Percentiles rank a stretch among this genome's conserved stretches.
Conservation (phyloP, 2,888 invertebrate genomes). For the Dendrolimus pini region DNA sequence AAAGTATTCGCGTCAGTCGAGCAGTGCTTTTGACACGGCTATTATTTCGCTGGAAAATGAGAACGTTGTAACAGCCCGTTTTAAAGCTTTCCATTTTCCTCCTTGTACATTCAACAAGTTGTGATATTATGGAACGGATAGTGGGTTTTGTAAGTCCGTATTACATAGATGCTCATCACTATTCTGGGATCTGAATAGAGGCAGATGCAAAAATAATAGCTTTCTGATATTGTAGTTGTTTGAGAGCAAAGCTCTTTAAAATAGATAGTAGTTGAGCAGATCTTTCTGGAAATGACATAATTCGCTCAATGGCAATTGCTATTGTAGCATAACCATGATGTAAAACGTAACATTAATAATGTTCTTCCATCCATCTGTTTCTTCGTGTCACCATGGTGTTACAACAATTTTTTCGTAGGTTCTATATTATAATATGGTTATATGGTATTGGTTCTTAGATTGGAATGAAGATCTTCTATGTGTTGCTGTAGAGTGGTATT, state of each 20-base stretch:
- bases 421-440: too few species aligned
- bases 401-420: too few species aligned
- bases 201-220: conserved; percentile 30
- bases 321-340: too few species aligned
- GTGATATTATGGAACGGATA: conserved; percentile 11
- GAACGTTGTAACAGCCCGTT: conserved; percentile 24
- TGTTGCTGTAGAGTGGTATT: too few species aligned
- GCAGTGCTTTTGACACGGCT: conserved; percentile 64
- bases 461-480: too few species aligned
- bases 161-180: conserved; percentile 26
- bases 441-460: too few species aligned
- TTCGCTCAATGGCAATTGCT: too few species aligned
- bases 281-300: too few species aligned
- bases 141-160: conserved; percentile 15
- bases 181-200: conserved; percentile 31
- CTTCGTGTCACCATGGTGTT: too few species aligned
- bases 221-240: conserved; percentile 22
- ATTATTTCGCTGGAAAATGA: conserved; percentile 41
- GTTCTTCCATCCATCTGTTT: too few species aligned
- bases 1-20: conserved; percentile 61
- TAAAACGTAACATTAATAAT: too few species aligned
- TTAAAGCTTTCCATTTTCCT: conserved; percentile 12
- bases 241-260: neutral
- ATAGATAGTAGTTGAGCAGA: too few species aligned
- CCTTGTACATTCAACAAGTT: conserved; percentile 13